These are phyloP conservation scores for Metopolophium dirhodum DNA, from an alignment of 1,140 invertebrate genomes.

Conservation along the genomic window DNA sequence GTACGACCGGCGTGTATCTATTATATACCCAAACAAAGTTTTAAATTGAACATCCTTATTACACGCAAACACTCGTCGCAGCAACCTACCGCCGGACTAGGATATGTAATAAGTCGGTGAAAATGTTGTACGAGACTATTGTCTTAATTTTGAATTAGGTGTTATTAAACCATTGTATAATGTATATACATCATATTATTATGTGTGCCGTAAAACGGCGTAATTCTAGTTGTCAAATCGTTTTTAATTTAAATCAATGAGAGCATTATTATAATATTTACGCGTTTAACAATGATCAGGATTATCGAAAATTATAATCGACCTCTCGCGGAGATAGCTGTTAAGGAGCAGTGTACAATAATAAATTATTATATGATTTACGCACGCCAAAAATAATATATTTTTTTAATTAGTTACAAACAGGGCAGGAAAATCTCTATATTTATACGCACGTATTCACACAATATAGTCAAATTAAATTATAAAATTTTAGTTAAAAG, in stretches of 20 bases:
- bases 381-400: too few species aligned
- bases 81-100: neutral
- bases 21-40: neutral
- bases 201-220: neutral
- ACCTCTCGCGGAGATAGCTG: neutral
- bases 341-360: neutral
- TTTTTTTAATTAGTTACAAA: neutral
- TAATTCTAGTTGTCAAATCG: neutral
- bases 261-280: too few species aligned
- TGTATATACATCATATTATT: neutral
- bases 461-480: neutral
- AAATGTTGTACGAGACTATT: neutral
- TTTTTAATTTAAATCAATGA: neutral
- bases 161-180: neutral
- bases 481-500: neutral
- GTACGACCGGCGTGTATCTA: neutral
- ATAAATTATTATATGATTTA: neutral
- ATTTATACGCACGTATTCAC: too few species aligned
- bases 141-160: slow-evolving; percentile 1
- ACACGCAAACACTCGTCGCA: neutral
- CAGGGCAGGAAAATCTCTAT: neutral
- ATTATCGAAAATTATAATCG: neutral
- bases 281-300: neutral
- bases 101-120: neutral
- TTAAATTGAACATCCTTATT: slow-evolving; percentile 50